Conservation (phyloP, 2,113 vertebrate species). For the Rhodinocichla rosea region DNA sequence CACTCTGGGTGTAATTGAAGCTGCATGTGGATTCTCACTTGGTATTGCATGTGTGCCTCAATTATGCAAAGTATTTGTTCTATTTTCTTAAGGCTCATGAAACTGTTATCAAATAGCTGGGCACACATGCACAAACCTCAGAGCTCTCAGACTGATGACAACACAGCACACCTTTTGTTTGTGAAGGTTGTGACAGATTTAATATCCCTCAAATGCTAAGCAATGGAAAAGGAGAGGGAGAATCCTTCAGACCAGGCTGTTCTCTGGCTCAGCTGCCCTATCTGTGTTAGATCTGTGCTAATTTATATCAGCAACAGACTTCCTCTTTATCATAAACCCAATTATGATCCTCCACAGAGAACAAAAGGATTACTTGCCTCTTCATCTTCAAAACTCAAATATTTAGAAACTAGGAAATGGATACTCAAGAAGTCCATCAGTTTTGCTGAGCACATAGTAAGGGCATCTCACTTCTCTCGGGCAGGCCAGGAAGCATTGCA, state of each 20-base stretch:
- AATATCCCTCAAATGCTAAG: neutral
- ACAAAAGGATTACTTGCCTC: neutral
- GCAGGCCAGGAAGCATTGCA: constrained; percentile 8
- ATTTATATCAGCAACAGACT: neutral
- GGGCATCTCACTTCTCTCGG: neutral
- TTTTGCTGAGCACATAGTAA: neutral
- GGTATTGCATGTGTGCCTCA: neutral
- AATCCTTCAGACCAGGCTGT: neutral
- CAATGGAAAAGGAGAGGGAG: neutral
- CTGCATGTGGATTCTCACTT: neutral
- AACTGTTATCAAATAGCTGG: neutral
- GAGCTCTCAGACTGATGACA: neutral
- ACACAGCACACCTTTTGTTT: neutral
- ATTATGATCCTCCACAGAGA: neutral
- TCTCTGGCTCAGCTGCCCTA: neutral
- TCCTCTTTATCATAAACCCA: neutral
- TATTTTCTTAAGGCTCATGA: neutral
- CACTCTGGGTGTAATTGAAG: neutral
- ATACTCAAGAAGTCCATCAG: neutral
- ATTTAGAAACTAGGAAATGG: constrained; percentile 21
- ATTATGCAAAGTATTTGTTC: neutral
- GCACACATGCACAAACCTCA: accelerated
- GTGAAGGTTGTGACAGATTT: neutral
- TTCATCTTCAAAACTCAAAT: neutral
- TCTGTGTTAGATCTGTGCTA: neutral